Conservation (phyloP, 2,113 vertebrate species). For the Cyphomyrus plagiostoma region DNA sequence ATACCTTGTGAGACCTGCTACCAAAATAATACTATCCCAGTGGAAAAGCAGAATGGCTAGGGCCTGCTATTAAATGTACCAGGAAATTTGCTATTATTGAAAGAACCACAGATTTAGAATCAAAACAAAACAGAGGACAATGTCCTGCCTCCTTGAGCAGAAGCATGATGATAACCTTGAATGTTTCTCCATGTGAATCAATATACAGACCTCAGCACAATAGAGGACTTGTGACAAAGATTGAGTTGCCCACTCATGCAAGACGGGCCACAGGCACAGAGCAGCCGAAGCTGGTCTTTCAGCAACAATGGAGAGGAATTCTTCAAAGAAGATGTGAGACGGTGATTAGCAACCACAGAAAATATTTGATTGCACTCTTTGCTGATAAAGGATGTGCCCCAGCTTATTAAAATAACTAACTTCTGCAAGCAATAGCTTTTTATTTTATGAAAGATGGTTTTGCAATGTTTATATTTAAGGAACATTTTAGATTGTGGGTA, state of each 20-base stretch:
- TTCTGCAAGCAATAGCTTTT: background rate
- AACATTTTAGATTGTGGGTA: background rate
- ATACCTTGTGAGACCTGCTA: background rate
- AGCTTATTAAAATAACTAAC: background rate
- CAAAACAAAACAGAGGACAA: background rate
- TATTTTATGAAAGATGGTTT: background rate
- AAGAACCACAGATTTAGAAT: background rate
- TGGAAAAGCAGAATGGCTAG: background rate
- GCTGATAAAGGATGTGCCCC: background rate
- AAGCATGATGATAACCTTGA: background rate
- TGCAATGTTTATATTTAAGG: background rate
- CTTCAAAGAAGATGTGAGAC: background rate
- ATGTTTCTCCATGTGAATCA: background rate
- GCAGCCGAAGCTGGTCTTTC: background rate
- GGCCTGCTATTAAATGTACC: background rate
- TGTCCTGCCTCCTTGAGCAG: background rate
- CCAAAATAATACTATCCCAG: background rate
- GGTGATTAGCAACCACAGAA: background rate
- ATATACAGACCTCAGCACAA: slow-evolving; percentile 9
- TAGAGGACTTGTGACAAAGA: background rate
- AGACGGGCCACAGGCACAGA: background rate
- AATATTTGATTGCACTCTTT: background rate
- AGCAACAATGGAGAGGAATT: background rate
- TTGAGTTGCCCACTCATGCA: background rate
- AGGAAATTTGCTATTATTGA: background rate